phyloP scores from a whole-genome alignment of 2,113 vertebrate genomes.

The Lagopus leucura region DNA sequence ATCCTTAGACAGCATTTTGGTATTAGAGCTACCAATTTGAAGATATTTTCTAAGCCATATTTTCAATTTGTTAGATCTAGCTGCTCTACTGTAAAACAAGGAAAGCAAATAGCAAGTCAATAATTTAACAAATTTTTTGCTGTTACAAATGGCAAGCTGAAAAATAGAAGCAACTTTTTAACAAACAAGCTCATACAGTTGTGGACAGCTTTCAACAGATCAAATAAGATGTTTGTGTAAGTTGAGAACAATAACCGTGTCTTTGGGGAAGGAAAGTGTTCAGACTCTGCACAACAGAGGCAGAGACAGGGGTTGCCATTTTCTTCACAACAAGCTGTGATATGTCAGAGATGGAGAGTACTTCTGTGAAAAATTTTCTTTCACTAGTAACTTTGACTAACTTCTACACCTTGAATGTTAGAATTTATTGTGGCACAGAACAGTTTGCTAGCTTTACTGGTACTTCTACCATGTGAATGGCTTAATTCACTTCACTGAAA shows the following conservation, averaged over 20 bases:
- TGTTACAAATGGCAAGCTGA: not conserved
- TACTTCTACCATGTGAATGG: not conserved
- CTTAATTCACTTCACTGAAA: not conserved
- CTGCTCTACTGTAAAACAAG: not conserved
- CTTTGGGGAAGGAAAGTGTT: not conserved
- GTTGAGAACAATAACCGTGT: not conserved
- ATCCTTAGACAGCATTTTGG: not conserved
- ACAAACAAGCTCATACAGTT: not conserved
- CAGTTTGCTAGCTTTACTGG: not conserved
- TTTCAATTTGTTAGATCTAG: not conserved
- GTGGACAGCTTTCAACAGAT: not conserved
- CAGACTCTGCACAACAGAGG: not conserved
- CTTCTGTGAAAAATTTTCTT: too few relatives aligned
- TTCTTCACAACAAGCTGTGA: conserved; percentile 7
- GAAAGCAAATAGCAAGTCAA: not conserved
- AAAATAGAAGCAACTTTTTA: not conserved
- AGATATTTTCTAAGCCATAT: rapidly evolving
- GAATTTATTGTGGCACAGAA: too few relatives aligned
- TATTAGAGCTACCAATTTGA: not conserved
- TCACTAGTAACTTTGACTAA: too few relatives aligned
- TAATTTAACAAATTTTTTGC: not conserved
- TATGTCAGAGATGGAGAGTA: too few relatives aligned
- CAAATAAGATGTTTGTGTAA: not conserved
- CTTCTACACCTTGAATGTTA: too few relatives aligned
- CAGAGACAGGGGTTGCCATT: not conserved